Percentiles rank a stretch among this genome's conserved stretches.
Conservation (phyloP, 1,140 invertebrate genomes). For the Chironomus striatipennis region DNA sequence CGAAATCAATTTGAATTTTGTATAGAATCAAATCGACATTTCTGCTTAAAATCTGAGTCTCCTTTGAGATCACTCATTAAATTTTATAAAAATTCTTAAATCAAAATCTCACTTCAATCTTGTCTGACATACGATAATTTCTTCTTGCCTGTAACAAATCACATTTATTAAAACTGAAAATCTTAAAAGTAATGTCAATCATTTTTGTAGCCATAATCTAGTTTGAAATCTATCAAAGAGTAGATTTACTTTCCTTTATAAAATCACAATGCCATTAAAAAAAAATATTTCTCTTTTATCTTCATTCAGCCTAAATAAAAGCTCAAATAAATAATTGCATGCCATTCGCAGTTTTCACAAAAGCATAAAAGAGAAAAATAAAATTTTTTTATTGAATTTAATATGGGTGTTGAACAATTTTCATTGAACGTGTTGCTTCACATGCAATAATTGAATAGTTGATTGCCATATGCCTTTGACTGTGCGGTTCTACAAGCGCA, state of each 20-base stretch:
- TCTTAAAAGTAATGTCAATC: background rate
- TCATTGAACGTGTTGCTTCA: slow-evolving; percentile 10
- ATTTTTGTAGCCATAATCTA: background rate
- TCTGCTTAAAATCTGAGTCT: no score
- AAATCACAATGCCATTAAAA: background rate
- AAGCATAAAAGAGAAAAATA: slow-evolving; percentile 4
- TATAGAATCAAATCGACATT: no score
- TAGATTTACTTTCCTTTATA: background rate
- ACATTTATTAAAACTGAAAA: no score
- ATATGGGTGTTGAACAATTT: background rate
- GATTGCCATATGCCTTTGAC: slow-evolving; percentile 6
- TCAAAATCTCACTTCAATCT: no score
- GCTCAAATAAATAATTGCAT: background rate
- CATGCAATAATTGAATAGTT: slow-evolving; percentile 9
- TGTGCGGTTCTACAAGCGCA: slow-evolving; percentile 5
- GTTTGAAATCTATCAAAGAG: background rate
- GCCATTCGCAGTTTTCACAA: background rate
- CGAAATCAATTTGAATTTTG: no score
- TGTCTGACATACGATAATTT: no score
- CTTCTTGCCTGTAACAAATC: no score
- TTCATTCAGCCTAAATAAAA: background rate
- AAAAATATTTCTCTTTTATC: background rate
- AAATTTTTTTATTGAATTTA: background rate
- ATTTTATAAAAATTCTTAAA: no score
- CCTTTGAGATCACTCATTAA: no score